phyloP scores from a whole-genome alignment of 2,888 invertebrate genomes.

The Cantharis nigra region DNA sequence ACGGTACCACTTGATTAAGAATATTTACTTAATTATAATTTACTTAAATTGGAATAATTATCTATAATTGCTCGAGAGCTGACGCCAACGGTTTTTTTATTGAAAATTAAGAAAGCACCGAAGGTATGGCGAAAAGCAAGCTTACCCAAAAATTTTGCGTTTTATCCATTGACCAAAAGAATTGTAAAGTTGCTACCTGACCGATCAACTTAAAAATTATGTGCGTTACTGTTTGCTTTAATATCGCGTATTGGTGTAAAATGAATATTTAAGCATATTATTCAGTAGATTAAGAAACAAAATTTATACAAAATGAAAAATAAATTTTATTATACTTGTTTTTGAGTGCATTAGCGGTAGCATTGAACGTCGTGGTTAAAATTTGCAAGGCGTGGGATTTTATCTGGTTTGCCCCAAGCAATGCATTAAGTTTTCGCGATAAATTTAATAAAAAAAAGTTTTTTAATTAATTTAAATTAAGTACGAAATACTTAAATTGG shows the following conservation, averaged over 20 bases:
- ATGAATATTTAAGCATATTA: not conserved
- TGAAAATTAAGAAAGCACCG: too few relatives aligned
- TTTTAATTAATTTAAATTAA: constrained; percentile 3
- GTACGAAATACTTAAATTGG: not conserved
- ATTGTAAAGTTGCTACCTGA: not conserved
- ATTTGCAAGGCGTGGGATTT: not conserved
- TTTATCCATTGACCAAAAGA: not conserved
- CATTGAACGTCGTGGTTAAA: not conserved
- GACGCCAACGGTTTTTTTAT: too few relatives aligned
- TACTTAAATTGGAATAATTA: not conserved
- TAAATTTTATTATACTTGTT: not conserved
- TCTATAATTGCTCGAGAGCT: too few relatives aligned
- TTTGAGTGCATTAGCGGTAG: constrained; percentile 3
- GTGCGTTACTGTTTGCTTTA: not conserved
- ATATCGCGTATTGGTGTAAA: not conserved
- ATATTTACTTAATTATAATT: not conserved
- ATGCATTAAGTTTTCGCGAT: constrained; percentile 9
- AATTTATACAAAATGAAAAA: not conserved
- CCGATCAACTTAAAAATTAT: not conserved
- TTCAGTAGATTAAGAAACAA: not conserved
- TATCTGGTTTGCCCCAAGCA: not conserved
- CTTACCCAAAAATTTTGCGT: not conserved
- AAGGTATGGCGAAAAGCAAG: too few relatives aligned
- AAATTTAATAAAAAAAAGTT: constrained; percentile 9
- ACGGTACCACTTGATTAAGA: not conserved